Evolutionary conservation across 2,113 vertebrate genomes (phyloP), one percentile per base, ranked within the genome.

Genomic region (Neotoma lepida): DNA sequence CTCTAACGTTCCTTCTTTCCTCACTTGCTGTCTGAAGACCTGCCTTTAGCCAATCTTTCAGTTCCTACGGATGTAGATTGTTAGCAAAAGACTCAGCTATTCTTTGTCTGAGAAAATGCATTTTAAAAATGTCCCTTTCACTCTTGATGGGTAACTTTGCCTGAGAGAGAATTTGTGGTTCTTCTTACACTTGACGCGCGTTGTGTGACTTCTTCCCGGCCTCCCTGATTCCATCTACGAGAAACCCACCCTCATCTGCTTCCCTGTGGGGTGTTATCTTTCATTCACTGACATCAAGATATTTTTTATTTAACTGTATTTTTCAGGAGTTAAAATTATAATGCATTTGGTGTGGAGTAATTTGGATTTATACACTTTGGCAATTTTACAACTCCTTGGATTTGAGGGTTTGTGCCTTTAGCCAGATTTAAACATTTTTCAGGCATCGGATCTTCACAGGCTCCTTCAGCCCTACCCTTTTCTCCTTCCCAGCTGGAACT

Each of bases 241-340:
- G 54, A 61, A 58, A 30, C 81, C 4, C 28, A 63, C 28, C 33
- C 9, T 46, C 5, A 13, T 66, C 28, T 35, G 6, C 14, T 14
- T 66, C 18, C 18, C 63, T 0, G 4, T 33, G 61, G 51, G 9
- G 7, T 58, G 12, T 41, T 56, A 12, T n/a, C 91, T 88, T 51
- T 84, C 35, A 77, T 56, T 61, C 58, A 74, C 33, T 41, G 20
- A 76, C 66, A 76, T 68, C 41, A 91, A 44, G 35, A 68, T 4
- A 4, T 81, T 73, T 92, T 74, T 74, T 73, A 58, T 74, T 76
- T 93, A 76, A 88, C 41, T 76, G 90, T 76, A 90, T 17, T 70
- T 95, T 93, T 82, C 46, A 91, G 35, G 39, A 44, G 41, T 70
- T 91, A 63, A 90, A 56, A 46, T 80, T 46, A 68, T 2, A 87